Evolutionary conservation across 2,113 vertebrate species (phyloP), one percentile per base, ranked within the genome.

Genomic region (Phrynosoma platyrhinos): DNA sequence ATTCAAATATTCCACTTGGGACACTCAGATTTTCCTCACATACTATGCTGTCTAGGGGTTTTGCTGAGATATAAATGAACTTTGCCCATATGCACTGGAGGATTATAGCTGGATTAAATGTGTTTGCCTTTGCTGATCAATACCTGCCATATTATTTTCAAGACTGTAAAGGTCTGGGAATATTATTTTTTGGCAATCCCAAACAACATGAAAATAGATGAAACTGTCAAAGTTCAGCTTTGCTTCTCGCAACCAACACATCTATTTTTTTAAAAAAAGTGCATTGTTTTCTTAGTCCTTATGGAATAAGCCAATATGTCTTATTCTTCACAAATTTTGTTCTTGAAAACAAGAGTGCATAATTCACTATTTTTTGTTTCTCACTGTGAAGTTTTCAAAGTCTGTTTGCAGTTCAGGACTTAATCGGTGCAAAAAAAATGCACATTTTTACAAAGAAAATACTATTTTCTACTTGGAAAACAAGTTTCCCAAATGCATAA

Each of bases 131-230:
- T 87, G 86, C 52, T 85, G 86, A 77, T 83, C 69, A 27, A 9
- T 4, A 76, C 1, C 79, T 71, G 75, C 0, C 47, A 47, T 4
- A 83, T 85, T 0, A 42, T 90, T 20, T 86, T 25, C 78, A 86
- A 77, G 16, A 40, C 80, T 88, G 78, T n/a, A 25, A 74, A 71
- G 52, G 55, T 52, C 83, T 40, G 7, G 58, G 40, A 5, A 64
- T 52, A 10, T 52, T 30, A 30, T 72, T 81, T 84, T 92, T 87
- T 69, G 72, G 8, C 3, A 53, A 92, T 95, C 92, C 88, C 88
- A 75, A 88, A 64, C 68, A 90, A 92, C 53, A 62, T 87, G 32
- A 68, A 88, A 83, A 55, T 68, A 77, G 72, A 88, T 77, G 58
- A 58, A 83, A 36, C 25, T 88, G 42, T 36, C 80, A 83, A 66